phyloP scores from a whole-genome alignment of 2,113 vertebrate species.

The Numenius arquata region DNA sequence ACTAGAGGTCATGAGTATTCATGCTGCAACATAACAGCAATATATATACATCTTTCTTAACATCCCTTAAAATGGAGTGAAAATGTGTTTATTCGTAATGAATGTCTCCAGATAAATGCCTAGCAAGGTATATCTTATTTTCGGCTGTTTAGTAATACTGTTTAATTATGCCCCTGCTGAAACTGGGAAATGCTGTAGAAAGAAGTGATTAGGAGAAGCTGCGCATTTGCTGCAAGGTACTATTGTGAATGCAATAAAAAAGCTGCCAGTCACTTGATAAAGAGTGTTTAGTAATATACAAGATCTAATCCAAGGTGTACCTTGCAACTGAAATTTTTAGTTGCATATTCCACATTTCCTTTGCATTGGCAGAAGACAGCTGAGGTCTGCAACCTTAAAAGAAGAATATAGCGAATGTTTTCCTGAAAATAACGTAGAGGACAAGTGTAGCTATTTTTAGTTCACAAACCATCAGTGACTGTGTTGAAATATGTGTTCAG shows the following conservation, averaged over 20 bases:
- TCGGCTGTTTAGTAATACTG: neutral
- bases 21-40: neutral
- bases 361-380: neutral
- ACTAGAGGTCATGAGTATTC: neutral
- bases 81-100: neutral
- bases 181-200: neutral
- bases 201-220: neutral
- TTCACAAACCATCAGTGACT: neutral
- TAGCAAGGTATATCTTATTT: constrained; percentile 16
- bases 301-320: neutral
- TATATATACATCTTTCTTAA: neutral
- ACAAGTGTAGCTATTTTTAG: constrained; percentile 44
- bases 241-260: neutral
- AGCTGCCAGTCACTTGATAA: neutral
- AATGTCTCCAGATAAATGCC: neutral
- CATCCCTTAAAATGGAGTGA: neutral
- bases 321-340: neutral
- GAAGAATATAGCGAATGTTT: neutral
- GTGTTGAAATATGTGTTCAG: constrained; percentile 8
- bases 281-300: neutral
- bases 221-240: constrained; percentile 4
- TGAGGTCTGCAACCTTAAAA: constrained; percentile 9
- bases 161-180: neutral
- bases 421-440: constrained; percentile 28
- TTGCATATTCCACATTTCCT: neutral